phyloP scores from a whole-genome alignment of 2,113 vertebrate species.

The Poeciliopsis turrubarensis region DNA sequence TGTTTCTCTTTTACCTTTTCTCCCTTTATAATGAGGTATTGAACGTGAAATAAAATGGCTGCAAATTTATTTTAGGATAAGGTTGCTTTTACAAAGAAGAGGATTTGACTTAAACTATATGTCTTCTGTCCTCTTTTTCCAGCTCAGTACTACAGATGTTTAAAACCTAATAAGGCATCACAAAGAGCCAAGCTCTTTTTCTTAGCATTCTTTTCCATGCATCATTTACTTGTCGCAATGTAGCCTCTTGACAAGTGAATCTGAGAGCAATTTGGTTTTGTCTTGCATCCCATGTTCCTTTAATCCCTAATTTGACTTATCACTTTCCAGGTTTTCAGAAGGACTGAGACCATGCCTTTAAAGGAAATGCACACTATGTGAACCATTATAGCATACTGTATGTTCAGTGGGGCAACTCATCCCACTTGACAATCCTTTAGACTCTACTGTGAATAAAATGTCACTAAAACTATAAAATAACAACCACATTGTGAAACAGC shows the following conservation, averaged over 20 bases:
- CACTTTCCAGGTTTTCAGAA: not conserved
- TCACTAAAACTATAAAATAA: too few species aligned
- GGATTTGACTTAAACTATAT: not conserved
- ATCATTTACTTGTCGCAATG: slow-evolving; percentile 48
- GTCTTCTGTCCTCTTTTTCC: not conserved
- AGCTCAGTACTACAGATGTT: not conserved
- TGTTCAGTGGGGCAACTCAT: not conserved
- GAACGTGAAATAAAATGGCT: too few species aligned
- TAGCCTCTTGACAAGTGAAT: slow-evolving; percentile 11
- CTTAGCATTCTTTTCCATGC: slow-evolving; percentile 16
- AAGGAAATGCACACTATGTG: slow-evolving; percentile 19
- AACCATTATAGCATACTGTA: not conserved
- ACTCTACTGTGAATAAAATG: not conserved
- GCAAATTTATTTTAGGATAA: too few species aligned
- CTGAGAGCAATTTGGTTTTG: slow-evolving; percentile 8
- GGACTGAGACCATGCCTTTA: slow-evolving; percentile 17
- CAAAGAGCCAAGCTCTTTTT: slow-evolving; percentile 18
- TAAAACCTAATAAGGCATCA: slow-evolving; percentile 29
- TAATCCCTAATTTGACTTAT: not conserved
- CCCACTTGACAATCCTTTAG: not conserved
- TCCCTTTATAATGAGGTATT: too few species aligned
- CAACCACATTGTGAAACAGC: not conserved
- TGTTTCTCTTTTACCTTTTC: too few species aligned
- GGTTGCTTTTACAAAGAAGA: not conserved
- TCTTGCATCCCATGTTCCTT: slow-evolving; percentile 13